Evolutionary conservation across 2,113 vertebrate genomes (phyloP).

Genomic region (Microcebus griseorufus): DNA sequence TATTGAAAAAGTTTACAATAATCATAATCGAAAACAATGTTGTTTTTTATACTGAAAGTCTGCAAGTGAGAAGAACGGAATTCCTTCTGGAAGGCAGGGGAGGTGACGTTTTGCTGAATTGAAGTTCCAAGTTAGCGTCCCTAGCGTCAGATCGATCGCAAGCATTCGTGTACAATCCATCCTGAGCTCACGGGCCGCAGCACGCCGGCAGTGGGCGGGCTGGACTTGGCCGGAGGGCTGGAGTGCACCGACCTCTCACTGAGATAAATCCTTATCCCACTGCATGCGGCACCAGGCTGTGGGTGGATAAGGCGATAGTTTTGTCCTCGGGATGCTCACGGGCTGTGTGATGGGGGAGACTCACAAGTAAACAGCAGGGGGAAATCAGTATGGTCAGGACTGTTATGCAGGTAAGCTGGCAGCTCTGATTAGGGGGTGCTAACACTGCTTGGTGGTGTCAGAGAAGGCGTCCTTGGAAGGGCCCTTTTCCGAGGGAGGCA

Average conservation of each 20-base stretch:
- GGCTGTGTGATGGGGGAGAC: background rate
- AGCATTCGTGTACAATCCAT: fast-evolving
- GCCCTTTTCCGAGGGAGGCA: fast-evolving
- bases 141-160: fast-evolving
- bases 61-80: background rate
- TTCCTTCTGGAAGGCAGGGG: background rate
- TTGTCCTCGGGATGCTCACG: background rate
- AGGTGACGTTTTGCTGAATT: background rate
- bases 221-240: background rate
- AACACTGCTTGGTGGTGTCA: background rate
- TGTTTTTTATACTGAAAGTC: background rate
- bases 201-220: background rate
- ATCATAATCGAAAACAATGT: background rate
- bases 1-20: background rate
- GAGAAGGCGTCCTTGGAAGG: background rate
- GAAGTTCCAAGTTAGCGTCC: background rate
- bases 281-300: background rate
- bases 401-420: fast-evolving
- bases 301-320: no score
- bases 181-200: fast-evolving
- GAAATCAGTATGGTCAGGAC: background rate
- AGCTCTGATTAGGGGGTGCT: no score
- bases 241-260: background rate
- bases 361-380: background rate
- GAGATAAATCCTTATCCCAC: no score